Evolutionary conservation across 2,797 vertebrate species (phyloP), one percentile per base, ranked within the genome.

Genomic region (Lepidocolaptes lacrymiger): DNA sequence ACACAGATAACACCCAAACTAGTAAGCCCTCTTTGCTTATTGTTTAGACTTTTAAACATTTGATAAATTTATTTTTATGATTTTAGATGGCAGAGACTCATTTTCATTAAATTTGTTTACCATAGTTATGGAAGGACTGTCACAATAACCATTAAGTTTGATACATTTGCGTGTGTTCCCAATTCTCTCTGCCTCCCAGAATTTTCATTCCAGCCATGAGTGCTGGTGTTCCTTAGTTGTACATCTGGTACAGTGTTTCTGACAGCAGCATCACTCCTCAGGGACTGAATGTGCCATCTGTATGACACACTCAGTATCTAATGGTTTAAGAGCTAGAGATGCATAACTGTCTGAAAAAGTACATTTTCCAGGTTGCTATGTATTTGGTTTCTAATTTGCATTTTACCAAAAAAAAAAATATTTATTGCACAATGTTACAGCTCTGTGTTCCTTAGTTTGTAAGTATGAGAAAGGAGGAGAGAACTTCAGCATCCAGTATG

Each of bases 241-340:
- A 93, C 96, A 97, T 96, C 96, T 97, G 96, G 85, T 90, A 84
- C 68, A 91, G 72, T 85, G 93, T 88, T 95, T 95, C 75, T 97
- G 96, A 97, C 94, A 97, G 80, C 91, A 96, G 19, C 74, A 95
- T 95, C 82, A 93, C 91, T 95, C 95, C 66, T 1, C 51, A 74
- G 97, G 91, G 96, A 96, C 82, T 52, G 85, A 81, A 90, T 90
- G 44, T 93, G 74, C 95, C 96, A 97, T 96, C 96, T 97, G 95
- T 93, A 85, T 91, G 93, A 95, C 74, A 95, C 71, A 89, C 58
- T 93, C 66, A 58, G 69, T 91, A 82, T 89, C 83, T 96, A 97
- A 97, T 89, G 52, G 68, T 84, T 95, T 95, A 93, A 95, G 80
- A 95, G 61, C 64, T 76, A 72, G 55, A 94, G 62, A 94, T 13